Percentiles rank a stretch among this genome's conserved stretches.
Conservation (phyloP, 2,797 vertebrate genomes). For the Eurystomus glaucurus region DNA sequence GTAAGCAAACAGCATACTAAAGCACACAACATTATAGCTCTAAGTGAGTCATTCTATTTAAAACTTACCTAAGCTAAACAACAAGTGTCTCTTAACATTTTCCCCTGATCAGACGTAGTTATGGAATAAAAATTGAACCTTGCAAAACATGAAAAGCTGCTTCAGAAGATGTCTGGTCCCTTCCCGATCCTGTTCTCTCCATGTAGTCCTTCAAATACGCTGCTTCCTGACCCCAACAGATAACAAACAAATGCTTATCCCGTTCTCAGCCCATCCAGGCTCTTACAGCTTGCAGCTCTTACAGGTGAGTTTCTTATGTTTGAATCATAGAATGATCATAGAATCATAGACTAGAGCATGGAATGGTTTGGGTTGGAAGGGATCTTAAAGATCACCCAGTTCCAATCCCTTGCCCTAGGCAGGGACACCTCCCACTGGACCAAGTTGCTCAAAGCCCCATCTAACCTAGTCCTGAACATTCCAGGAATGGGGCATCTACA, state of each 20-base stretch:
- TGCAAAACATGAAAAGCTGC: neutral
- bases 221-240: neutral
- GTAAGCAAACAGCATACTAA: neutral
- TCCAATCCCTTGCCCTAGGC: no score
- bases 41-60: neutral
- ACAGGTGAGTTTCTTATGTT: neutral
- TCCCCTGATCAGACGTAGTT: fast-evolving
- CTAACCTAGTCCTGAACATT: no score
- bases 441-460: no score
- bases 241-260: neutral
- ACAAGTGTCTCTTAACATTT: neutral
- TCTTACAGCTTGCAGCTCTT: neutral
- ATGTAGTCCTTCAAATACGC: neutral
- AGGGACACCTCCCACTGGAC: no score
- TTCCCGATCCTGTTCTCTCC: neutral
- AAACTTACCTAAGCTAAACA: neutral
- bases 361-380: no score
- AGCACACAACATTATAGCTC: neutral
- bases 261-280: neutral
- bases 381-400: no score
- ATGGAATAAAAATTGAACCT: neutral
- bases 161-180: neutral
- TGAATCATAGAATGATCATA: neutral
- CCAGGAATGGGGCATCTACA: no score
- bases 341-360: no score